These are phyloP conservation scores for Hydrocynus forskahlii DNA, from an alignment of 2,797 vertebrate genomes.

Conservation along the genomic window DNA sequence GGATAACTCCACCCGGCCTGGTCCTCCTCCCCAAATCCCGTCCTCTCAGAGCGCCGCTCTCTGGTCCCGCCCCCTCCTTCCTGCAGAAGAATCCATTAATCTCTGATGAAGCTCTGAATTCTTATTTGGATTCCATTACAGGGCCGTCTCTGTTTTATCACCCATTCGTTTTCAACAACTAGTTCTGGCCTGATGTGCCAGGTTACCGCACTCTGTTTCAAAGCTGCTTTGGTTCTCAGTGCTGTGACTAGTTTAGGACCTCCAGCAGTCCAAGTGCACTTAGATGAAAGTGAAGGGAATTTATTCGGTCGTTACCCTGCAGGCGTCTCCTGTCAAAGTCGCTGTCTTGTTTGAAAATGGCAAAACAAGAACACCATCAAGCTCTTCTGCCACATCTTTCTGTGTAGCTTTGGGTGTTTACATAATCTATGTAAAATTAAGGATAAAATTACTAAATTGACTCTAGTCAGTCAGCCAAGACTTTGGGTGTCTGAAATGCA, in stretches of 20 bases:
- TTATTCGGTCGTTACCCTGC: background rate
- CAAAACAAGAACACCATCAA: background rate
- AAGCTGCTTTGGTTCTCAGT: background rate
- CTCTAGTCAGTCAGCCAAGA: too few relatives aligned
- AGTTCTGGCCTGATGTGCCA: background rate
- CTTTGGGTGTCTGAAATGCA: too few relatives aligned
- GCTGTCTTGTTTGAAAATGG: background rate
- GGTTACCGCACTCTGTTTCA: background rate
- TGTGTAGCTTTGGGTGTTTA: too few relatives aligned
- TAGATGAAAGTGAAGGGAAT: too few relatives aligned
- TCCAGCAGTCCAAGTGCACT: too few relatives aligned
- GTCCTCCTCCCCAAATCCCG: background rate
- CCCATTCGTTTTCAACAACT: background rate
- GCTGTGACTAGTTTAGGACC: too few relatives aligned
- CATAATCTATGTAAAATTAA: too few relatives aligned
- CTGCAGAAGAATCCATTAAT: background rate
- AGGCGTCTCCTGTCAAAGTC: background rate
- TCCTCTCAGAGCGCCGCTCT: background rate
- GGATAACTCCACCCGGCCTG: background rate
- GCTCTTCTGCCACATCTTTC: background rate
- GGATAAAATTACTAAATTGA: too few relatives aligned
- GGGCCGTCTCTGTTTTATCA: background rate
- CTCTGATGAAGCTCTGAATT: background rate
- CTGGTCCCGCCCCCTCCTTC: background rate
- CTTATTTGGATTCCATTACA: background rate